Base-by-base conservation (phyloP, 2,113 vertebrate genomes). In the Saimiri boliviensis region DNA sequence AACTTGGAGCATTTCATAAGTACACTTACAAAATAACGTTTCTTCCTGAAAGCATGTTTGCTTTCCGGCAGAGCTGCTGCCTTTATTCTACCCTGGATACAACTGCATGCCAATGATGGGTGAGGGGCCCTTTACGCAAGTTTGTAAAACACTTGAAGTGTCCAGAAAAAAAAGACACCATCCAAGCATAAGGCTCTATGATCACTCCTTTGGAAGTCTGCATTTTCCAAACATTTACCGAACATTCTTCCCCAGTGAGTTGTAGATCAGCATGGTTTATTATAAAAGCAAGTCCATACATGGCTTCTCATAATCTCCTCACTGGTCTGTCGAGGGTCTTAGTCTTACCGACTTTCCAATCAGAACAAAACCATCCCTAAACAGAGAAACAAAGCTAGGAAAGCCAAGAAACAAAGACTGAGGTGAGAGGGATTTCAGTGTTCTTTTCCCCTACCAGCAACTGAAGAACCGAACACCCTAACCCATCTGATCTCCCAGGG, bases 151-250 rank as follows among this genome's bases (percentile, higher is more conserved):
- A 92, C 89, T 87, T 52, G 42, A 74, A 14, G 47, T 13, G 2
- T 76, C 81, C 81, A 73, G 92, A 9, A 86, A 68, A 68, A 90
- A 89, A 95, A 83, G 89, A 27, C 68, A 76, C 70, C 17, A 8
- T 45, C 35, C 37, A 37, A 94, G 35, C 83, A 71, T 20, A 71
- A 88, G 92, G 49, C 79, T 3, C 68, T 14, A 20, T 95, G 77
- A 91, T 56, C 60, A 74, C 86, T 97, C 86, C 96, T 68, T 94
- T 70, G 92, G 82, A 89, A 92, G 89, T 84, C 85, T 96, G 93
- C 60, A 70, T 86, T 96, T 86, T 91, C 94, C 91, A 86, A 40
- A 63, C 27, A 63, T 63, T 63, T 63, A 32, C 60, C 54, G 40
- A 74, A 76, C 42, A 30, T 40, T 45, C 60, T 88, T 80, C 77